Evolutionary conservation across 2,797 vertebrate genomes (phyloP).

Genomic region (Neostethus bicornis): DNA sequence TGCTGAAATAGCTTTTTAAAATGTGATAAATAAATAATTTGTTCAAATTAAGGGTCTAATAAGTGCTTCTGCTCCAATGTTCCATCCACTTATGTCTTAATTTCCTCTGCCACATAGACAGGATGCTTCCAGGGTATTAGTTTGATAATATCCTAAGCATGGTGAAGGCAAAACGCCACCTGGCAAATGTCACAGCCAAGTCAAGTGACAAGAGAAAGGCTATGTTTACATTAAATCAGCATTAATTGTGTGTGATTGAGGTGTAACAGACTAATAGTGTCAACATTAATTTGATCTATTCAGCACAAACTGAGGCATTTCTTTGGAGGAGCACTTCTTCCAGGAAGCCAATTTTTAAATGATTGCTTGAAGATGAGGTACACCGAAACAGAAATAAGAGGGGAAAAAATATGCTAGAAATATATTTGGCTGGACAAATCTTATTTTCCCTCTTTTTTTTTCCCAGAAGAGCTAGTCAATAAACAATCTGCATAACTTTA

Average conservation of each 20-base stretch:
- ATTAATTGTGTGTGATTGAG: conserved; percentile 77
- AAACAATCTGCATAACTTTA: conserved; percentile 89
- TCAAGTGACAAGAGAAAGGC: conserved; percentile 65
- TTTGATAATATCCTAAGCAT: conserved; percentile 56
- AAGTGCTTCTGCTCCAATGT: conserved; percentile 1
- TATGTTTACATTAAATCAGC: conserved; percentile 70
- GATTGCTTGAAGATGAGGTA: conserved; percentile 58
- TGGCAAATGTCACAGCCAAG: conserved; percentile 77
- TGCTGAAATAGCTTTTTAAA: not conserved
- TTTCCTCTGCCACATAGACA: conserved; percentile 51
- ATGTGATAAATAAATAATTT: not conserved
- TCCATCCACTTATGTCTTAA: conserved; percentile 23
- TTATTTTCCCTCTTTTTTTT: conserved; percentile 25
- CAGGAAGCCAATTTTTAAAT: conserved; percentile 56
- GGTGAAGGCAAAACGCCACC: conserved; percentile 66
- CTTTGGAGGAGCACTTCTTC: conserved; percentile 60
- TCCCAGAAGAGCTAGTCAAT: conserved; percentile 77
- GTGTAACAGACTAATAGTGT: conserved; percentile 73
- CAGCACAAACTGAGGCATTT: conserved; percentile 56
- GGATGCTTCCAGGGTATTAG: conserved; percentile 60
- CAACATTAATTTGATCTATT: conserved; percentile 54
- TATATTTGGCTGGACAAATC: conserved; percentile 36
- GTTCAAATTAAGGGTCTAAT: not conserved
- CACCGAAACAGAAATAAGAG: conserved; percentile 64
- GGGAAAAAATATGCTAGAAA: conserved; percentile 72